Base-by-base conservation (phyloP, 2,113 vertebrate genomes). In the Telmatochromis sp. region DNA sequence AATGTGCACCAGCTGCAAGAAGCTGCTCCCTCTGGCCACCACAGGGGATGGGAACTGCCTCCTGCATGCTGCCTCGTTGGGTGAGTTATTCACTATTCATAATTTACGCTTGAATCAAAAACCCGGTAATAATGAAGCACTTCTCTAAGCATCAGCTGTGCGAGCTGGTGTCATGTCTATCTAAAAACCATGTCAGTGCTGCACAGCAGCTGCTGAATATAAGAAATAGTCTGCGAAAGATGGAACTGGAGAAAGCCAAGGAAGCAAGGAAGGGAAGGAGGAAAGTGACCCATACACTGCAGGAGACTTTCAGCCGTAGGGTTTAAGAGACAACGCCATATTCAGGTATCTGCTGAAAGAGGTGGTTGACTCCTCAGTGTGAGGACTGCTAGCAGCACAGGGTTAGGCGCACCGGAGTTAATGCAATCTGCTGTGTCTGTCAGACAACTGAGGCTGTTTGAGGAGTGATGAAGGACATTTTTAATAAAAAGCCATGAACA, bases 1-100 rank as follows among this genome's bases (percentile, higher is more conserved):
- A 0, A 96, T 97, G 93, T 99, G 98, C 93, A 97, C 97, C 1
- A 99, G 98, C 93, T 99, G 98, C 92, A 99, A 99, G 92, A 98
- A 98, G 86, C 97, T 99, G 60, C 98, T 99, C 87, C 99, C 99
- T 57, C 91, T 99, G 96, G 98, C 99, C 23, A 99, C 99, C 6
- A 99, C 99, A 0, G 99, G 99, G 9, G 99, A 99, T 13, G 99
- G 99, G 14, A 99, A 99, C 97, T 99, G 99, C 95, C 98, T 99
- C 14, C 95, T 99, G 86, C 99, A 99, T 3, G 99, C 99, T 8
- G 99, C 99, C 37, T 99, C 99, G 19, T 96, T 99, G 92, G 99
- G 99, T 99, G 95, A 97, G 97, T 12, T 35, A 9, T 7, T 14
- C 23, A 12, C 12, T 35, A 75, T 50, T 7, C 19, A 19, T 50